These are phyloP conservation scores for Laticauda colubrina DNA, from an alignment of 2,113 vertebrate genomes.

Conservation along the genomic window DNA sequence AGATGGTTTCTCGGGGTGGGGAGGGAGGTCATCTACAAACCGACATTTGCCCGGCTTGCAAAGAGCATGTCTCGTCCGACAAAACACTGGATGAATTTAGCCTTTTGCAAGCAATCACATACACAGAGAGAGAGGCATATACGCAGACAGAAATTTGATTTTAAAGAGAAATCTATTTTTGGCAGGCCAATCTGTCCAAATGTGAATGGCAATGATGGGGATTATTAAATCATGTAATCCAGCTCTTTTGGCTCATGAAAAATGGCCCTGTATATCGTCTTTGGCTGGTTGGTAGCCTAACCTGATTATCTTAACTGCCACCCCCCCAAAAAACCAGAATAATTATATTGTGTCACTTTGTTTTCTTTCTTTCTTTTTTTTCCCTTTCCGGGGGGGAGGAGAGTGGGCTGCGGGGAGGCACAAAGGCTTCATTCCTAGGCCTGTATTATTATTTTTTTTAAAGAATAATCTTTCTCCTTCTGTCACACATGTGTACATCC, in stretches of 20 bases:
- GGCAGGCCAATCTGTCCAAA: slow-evolving; percentile 40
- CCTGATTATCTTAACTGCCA: slow-evolving; percentile 53
- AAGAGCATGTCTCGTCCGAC: background rate
- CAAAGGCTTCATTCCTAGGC: background rate
- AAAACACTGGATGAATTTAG: background rate
- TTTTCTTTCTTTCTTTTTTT: background rate
- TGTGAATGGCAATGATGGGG: slow-evolving; percentile 36
- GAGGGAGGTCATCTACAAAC: slow-evolving; percentile 25
- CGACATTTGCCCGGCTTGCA: slow-evolving; percentile 3
- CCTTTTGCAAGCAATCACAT: slow-evolving; percentile 18
- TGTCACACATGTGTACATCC: background rate
- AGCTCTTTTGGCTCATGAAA: slow-evolving; percentile 22
- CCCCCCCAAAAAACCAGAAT: background rate
- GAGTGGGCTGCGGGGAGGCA: background rate
- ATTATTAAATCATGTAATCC: slow-evolving; percentile 52
- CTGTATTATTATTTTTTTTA: background rate
- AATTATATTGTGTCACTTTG: slow-evolving; percentile 1
- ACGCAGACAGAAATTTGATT: slow-evolving; percentile 45
- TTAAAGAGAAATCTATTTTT: slow-evolving; percentile 57
- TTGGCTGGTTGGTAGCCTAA: slow-evolving; percentile 47
- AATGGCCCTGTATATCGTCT: slow-evolving; percentile 30
- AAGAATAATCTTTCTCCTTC: background rate
- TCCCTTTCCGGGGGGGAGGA: background rate
- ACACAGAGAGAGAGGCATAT: background rate
- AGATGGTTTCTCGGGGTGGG: slow-evolving; percentile 37